Evolutionary conservation across 2,113 vertebrate species (phyloP), one percentile per base, ranked within the genome.

Genomic region (Chlorodrepanis virens): DNA sequence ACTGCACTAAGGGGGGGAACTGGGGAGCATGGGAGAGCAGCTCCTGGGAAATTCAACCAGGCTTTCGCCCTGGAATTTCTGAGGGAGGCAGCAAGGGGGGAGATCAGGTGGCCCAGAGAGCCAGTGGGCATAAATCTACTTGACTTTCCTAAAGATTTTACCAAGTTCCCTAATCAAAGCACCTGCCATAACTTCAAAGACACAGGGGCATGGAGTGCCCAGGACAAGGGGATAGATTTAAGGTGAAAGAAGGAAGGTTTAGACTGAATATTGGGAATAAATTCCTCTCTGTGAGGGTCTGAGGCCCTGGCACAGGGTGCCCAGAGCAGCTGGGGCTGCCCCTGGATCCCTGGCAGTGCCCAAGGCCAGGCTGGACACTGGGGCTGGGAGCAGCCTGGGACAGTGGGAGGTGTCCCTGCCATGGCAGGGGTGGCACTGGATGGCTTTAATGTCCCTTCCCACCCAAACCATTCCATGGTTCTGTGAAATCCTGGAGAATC

Each of bases 381-480:
- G 49, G 57, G 31, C 6, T 63, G 1, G 65, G 56, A 65, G 50
- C 31, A 72, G 2, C 31, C 67, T 50, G 67, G 37, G 50, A 10
- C 1, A 42, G 68, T 50, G 57, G 76, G 0, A 80, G 17, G 21
- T 56, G 24, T 47, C 59, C 23, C 49, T 74, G 57, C 14, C 18
- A 31, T 8, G 59, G 49, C 57, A 27, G 33, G 49, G 49, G 39
- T 33, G 40, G 82, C 0, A 29, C 0, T 6, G 50, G 37, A 5
- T 37, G 22, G 5, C 0, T 65, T 23, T 49, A 14, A 10, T 0
- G 3, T 57, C 42, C 3, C 7, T 81, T 65, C 31, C 35, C 10
- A 19, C 0, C 10, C 57, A 54, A 63, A 29, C 16, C 25, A 50
- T 44, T 28, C 31, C 9, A 7, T 2, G 40, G 5, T 47, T 87